Base-by-base conservation (phyloP, 2,888 invertebrate species). In the Epinotia brunnichana region DNA sequence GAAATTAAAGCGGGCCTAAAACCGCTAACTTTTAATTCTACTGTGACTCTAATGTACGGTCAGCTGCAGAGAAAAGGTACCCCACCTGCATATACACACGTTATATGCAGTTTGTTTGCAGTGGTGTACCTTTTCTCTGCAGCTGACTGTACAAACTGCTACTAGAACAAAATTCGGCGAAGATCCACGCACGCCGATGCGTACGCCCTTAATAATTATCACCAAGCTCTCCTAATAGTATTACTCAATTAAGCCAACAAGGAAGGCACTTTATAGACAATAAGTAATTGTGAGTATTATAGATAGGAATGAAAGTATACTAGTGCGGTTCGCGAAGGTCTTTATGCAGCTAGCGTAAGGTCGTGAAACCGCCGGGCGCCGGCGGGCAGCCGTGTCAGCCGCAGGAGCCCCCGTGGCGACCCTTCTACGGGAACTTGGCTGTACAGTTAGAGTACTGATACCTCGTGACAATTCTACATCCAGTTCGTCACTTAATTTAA, bases 371-470 rank as follows among this genome's bases (percentile, higher is more conserved):
- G 69, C 39, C 35, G 35, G 44, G n/a, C n/a, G n/a, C n/a, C n/a
- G 44, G 44, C 44, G 44, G 41, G 48, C 44, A 35, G n/a, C 44
- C 56, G 63, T 56, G 70, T 70, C 70, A 70, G 21, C 7, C n/a
- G 39, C 70, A 70, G 70, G 29, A 35, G 0, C 70, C 51, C 63
- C 67, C 57, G 67, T 19, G n/a, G 70, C 48, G 70, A 41, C 15
- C 41, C 54, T 44, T 41, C 53, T 35, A 19, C 44, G 19, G 24
- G 56, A 7, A 29, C 44, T 62, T 54, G 19, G n/a, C 13, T 35
- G 53, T 56, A 41, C 54, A 24, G 15, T 5, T 66, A 54, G 24
- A 66, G 5, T 39, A 19, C 15, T 29, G 29, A 48, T 51, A 13
- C 29, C 29, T 54, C 51, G 19, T 63, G 13, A 54, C 54, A 48